A percentile compares a stretch with the other conserved stretches of the same genome.
Conservation (phyloP, 2,888 invertebrate genomes). For the Apamea monoglypha region DNA sequence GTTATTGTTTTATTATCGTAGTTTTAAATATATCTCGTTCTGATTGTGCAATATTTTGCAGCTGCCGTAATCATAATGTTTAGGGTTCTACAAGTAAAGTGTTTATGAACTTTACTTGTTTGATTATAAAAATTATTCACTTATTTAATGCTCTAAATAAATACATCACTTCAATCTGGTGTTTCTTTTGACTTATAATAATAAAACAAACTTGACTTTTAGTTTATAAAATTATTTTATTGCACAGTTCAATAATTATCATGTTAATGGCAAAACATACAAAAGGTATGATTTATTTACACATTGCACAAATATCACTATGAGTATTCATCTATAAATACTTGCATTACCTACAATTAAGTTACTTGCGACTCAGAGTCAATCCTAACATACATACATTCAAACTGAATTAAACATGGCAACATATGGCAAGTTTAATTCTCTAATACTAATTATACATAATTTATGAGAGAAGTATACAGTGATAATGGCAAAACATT, state of each 20-base stretch:
- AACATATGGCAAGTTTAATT: slow-evolving; percentile 88
- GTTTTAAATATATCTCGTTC: slow-evolving; percentile 57
- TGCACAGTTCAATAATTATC: slow-evolving; percentile 73
- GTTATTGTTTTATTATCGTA: slow-evolving; percentile 55
- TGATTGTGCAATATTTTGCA: slow-evolving; percentile 60
- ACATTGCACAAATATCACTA: slow-evolving; percentile 73
- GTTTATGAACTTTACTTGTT: slow-evolving; percentile 55
- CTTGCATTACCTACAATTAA: slow-evolving; percentile 55
- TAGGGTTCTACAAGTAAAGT: slow-evolving; percentile 61
- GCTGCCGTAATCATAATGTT: slow-evolving; percentile 58
- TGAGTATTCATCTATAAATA: slow-evolving; percentile 70
- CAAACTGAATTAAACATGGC: slow-evolving; percentile 86
- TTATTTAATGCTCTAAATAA: slow-evolving; percentile 82
- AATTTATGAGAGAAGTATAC: slow-evolving; percentile 59
- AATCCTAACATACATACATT: slow-evolving; percentile 57
- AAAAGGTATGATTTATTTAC: slow-evolving; percentile 67
- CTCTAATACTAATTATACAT: slow-evolving; percentile 71
- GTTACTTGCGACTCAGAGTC: slow-evolving; percentile 55
- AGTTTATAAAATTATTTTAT: slow-evolving; percentile 76
- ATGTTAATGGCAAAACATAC: slow-evolving; percentile 69
- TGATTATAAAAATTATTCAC: slow-evolving; percentile 64
- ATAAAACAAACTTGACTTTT: slow-evolving; percentile 47
- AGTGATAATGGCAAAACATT: slow-evolving; percentile 71
- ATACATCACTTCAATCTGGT: slow-evolving; percentile 66
- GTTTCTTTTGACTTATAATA: slow-evolving; percentile 63